Percentiles rank a stretch among this genome's conserved stretches.
Conservation (phyloP, 2,113 vertebrate species). For the Oryzias celebensis region DNA sequence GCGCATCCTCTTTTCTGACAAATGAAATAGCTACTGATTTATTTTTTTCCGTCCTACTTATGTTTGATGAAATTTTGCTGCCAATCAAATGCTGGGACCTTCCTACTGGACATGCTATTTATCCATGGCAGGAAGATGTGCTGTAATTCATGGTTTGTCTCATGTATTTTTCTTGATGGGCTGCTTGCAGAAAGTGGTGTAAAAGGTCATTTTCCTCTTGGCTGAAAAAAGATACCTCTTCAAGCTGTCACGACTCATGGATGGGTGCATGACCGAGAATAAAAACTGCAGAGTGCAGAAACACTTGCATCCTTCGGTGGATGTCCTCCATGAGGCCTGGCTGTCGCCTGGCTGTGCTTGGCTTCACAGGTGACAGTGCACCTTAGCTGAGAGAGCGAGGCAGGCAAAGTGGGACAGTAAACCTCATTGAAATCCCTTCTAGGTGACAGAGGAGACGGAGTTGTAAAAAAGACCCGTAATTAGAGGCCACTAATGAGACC, state of each 20-base stretch:
- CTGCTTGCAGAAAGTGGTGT: slow-evolving; percentile 22
- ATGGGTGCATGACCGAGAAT: slow-evolving; percentile 38
- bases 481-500: slow-evolving; percentile 70
- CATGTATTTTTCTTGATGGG: slow-evolving; percentile 55
- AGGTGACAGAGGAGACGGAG: slow-evolving; percentile 58
- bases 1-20: slow-evolving; percentile 14
- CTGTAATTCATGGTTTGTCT: slow-evolving; percentile 30
- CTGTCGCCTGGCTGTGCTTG: slow-evolving; percentile 41
- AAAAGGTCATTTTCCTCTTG: slow-evolving; percentile 31
- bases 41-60: slow-evolving; percentile 6
- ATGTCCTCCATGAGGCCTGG: slow-evolving; percentile 10
- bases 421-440: slow-evolving; percentile 67
- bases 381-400: slow-evolving; percentile 39
- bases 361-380: slow-evolving; percentile 55
- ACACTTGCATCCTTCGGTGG: slow-evolving; percentile 5
- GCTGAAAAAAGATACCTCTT: slow-evolving; percentile 12
- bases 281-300: slow-evolving; percentile 28
- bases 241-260: slow-evolving; percentile 43
- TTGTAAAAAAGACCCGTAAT: slow-evolving; percentile 61
- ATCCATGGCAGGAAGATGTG: slow-evolving; percentile 23
- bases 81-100: slow-evolving; percentile 16
- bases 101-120: slow-evolving; percentile 30
- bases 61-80: slow-evolving; percentile 32
- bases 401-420: slow-evolving; percentile 34
- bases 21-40: slow-evolving; percentile 13